Conservation (phyloP, 2,888 invertebrate genomes). For the Petrolisthes cinctipes region DNA sequence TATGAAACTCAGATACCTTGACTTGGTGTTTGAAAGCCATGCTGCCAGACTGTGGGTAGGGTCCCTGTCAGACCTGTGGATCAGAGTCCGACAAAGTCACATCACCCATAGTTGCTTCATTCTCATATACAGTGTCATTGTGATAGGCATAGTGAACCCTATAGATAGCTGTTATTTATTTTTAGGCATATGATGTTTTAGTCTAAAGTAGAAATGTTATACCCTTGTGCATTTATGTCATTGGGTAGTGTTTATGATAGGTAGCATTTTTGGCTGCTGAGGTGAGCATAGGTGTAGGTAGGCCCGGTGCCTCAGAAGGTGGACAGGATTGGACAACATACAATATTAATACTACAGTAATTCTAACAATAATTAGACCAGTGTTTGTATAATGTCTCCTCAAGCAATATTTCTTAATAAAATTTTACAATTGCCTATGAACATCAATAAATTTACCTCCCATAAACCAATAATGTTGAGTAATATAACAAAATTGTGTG, state of each 20-base stretch:
- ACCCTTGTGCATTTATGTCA: slow-evolving; percentile 63
- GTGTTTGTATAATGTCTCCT: neutral
- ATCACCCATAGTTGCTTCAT: slow-evolving; percentile 62
- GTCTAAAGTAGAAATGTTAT: slow-evolving; percentile 60
- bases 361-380: neutral
- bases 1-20: slow-evolving; percentile 20
- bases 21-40: slow-evolving; percentile 31
- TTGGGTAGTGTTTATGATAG: slow-evolving; percentile 61
- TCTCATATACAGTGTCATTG: slow-evolving; percentile 61
- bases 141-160: slow-evolving; percentile 63
- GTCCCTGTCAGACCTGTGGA: slow-evolving; percentile 52
- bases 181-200: slow-evolving; percentile 62
- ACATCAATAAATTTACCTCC: neutral
- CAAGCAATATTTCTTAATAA: neutral
- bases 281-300: slow-evolving; percentile 54
- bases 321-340: slow-evolving; percentile 48
- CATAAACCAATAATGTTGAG: no score
- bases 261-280: slow-evolving; percentile 57
- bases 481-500: slow-evolving; percentile 24
- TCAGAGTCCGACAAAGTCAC: slow-evolving; percentile 56
- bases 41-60: slow-evolving; percentile 37
- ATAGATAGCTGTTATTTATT: slow-evolving; percentile 63
- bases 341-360: neutral
- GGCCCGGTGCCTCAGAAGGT: slow-evolving; percentile 55
- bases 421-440: neutral